These are phyloP conservation scores for Scaptomyza cyrtandrae DNA, from an alignment of 2,888 invertebrate species.

Conservation along the genomic window DNA sequence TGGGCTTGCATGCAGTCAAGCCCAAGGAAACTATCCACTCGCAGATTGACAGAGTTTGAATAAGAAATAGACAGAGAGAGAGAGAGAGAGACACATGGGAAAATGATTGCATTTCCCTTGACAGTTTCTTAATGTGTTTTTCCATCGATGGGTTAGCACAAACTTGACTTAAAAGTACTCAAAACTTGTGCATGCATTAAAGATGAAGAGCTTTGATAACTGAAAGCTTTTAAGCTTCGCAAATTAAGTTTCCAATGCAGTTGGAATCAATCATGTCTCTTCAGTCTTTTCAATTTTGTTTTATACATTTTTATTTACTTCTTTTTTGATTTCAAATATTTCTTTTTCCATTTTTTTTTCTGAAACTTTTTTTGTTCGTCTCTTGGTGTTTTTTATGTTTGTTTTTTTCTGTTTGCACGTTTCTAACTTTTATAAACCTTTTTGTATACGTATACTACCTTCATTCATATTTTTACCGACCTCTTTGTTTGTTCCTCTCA, in stretches of 20 bases:
- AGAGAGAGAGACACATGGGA: neutral
- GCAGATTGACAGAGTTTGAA: conserved; percentile 18
- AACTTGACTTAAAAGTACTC: neutral
- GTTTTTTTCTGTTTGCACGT: no score
- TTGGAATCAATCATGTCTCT: neutral
- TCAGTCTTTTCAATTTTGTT: neutral
- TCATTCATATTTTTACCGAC: neutral
- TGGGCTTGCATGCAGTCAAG: neutral
- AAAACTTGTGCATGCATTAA: neutral
- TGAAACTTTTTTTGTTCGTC: no score
- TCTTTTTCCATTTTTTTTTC: neutral
- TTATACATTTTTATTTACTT: neutral
- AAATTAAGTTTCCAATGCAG: neutral
- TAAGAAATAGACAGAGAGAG: no score
- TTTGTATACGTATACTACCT: no score
- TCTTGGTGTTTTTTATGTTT: no score
- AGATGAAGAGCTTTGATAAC: neutral
- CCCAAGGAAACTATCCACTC: no score
- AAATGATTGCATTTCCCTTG: conserved; percentile 30
- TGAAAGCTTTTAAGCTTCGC: neutral
- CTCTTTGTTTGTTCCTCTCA: neutral
- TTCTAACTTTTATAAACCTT: no score
- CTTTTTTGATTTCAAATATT: neutral
- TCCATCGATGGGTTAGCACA: neutral
- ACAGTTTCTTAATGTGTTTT: conserved; percentile 9